Evolutionary conservation across 2,888 invertebrate species (phyloP), one percentile per base, ranked within the genome.

Genomic region (Caenorhabditis macrosperma): DNA sequence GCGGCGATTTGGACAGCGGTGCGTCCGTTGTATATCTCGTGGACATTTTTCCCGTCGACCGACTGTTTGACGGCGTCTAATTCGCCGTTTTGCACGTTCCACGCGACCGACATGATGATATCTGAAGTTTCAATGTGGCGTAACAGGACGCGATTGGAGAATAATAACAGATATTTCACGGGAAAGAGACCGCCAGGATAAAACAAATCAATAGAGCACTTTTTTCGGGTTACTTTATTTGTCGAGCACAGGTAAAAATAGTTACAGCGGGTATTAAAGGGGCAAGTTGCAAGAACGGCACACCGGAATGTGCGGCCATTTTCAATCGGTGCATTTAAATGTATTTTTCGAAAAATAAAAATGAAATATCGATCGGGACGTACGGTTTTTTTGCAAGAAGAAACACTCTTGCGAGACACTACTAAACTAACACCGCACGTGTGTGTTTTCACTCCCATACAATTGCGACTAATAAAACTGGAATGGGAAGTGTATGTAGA

Each of bases 1-100:
- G 97, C 96, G 38, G 97, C 97, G 81, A 90, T 96, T 91, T 96
- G 95, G 71, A 97, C 93, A 15, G 96, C 95, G 78, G 94, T 94
- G 90, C 97, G 93, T 67, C 97, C 96, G 66, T 96, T 96, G 92
- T 95, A 95, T 81, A 96, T 94, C 89, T 94, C 94, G 92, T 96
- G 96, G 41, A 96, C 81, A 52, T 85, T 86, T 6, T 78, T 50
- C 5, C 35, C 50, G 17, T 59, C 82, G n/a, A 85, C 76, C 5
- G 59, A 17, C 9, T 71, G 52, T 33, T 79, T 81, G 24, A 84
- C 77, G 9, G 64, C 71, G 15, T 84, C 85, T 7, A 81, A 30
- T 24, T 84, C 83, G 26, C 84, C 85, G 50, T 81, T 83, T 38
- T 85, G 79, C 10, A 85, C 71, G 33, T 81, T 79, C 83, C 83